These are phyloP conservation scores for Cuculus canorus DNA, from an alignment of 2,797 vertebrate species.

Conservation along the genomic window DNA sequence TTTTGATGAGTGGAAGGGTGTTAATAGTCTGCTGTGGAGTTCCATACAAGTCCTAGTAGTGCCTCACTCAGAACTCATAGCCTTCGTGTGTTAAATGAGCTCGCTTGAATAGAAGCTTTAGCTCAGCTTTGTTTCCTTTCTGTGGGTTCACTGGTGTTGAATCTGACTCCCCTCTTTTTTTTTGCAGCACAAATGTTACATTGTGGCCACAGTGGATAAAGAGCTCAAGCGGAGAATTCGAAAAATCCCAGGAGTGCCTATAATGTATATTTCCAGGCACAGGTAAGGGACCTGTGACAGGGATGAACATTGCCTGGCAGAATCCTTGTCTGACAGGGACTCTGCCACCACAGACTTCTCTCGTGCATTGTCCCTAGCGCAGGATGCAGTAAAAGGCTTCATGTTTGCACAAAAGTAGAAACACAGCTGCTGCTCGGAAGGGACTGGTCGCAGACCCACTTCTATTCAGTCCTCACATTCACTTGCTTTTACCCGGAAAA, in stretches of 20 bases:
- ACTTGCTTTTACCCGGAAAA: neutral
- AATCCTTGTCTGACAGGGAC: neutral
- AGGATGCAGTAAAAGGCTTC: neutral
- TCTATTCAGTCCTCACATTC: neutral
- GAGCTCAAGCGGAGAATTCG: slow-evolving; percentile 94
- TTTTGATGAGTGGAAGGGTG: neutral
- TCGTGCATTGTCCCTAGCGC: neutral
- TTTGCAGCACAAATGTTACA: slow-evolving; percentile 96
- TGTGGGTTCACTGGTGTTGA: neutral
- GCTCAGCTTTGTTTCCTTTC: neutral
- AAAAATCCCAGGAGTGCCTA: slow-evolving; percentile 97
- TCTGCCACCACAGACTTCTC: fast-evolving
- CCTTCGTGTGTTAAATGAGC: neutral
- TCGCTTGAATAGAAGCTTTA: neutral
- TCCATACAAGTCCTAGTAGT: neutral
- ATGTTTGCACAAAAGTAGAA: neutral
- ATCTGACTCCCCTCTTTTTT: neutral
- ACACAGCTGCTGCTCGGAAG: neutral
- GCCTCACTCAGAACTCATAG: neutral
- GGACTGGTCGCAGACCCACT: neutral
- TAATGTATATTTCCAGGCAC: slow-evolving; percentile 99
- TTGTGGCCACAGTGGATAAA: slow-evolving; percentile 96
- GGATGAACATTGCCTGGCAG: neutral
- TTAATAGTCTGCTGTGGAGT: neutral
- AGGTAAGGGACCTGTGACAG: slow-evolving; percentile 79